phyloP scores from a whole-genome alignment of 1,140 invertebrate species.

The Zeugodacus cucurbitae region DNA sequence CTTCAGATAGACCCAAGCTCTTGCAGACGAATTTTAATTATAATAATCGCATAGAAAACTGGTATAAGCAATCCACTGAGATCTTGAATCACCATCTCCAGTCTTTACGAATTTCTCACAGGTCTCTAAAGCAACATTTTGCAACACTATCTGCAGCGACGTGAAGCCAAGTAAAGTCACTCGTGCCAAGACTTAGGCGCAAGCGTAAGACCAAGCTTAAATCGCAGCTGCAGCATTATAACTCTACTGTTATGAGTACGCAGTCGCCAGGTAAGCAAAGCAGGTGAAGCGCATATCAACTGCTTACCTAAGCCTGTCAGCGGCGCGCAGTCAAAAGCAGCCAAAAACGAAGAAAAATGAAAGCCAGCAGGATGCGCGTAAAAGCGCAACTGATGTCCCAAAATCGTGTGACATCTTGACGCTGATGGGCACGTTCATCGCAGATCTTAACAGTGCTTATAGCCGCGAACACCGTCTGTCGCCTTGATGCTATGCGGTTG shows the following conservation, averaged over 20 bases:
- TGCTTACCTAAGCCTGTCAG: constrained; percentile 13
- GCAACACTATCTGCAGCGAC: neutral
- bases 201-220: neutral
- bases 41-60: no score
- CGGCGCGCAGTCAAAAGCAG: neutral
- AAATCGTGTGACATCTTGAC: neutral
- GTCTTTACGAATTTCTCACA: neutral
- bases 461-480: neutral
- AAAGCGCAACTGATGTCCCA: constrained; percentile 4
- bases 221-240: neutral
- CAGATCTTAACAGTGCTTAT: neutral
- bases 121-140: neutral
- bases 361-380: neutral
- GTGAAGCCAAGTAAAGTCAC: neutral
- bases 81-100: no score
- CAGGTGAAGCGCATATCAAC: neutral
- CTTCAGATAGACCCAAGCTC: no score
- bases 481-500: neutral
- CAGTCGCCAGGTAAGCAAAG: neutral
- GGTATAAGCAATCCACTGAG: no score
- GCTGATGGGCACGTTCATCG: neutral
- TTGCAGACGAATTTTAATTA: no score
- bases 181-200: neutral
- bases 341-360: neutral
- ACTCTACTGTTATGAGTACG: neutral